Evolutionary conservation across 2,797 vertebrate species (phyloP), one percentile per base, ranked within the genome.

Genomic region (Melanotaenia pygmaea): DNA sequence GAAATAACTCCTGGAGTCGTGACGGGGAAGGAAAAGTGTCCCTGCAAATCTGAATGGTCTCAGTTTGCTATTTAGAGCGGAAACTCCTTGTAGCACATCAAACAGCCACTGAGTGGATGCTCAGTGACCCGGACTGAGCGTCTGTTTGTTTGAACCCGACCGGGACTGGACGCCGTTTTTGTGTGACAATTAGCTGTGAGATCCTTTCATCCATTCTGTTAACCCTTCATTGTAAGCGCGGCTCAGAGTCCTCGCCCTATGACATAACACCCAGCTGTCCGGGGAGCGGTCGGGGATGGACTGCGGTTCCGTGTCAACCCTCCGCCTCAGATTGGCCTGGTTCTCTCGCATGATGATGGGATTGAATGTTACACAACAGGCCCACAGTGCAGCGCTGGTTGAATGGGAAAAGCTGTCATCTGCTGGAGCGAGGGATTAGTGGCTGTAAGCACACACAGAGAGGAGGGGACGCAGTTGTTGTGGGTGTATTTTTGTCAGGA

Each of bases 361-460:
- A 89, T 80, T 61, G 73, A 51, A 16, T 22, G 66, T 93, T 93
- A 90, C 0, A 72, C 69, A 94, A 93, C 78, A 50, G 43, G 24
- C 80, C 64, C 45, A 57, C 14, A 5, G 50, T 32, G 22, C 14
- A 5, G 51, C 30, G 22, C 26, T 70, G 63, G 74, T 77, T 79
- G 72, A 76, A 5, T 70, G 71, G 86, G 80, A 83, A 56, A 81
- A 70, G 64, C 84, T 72, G 69, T 81, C 78, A 79, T 86, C 72
- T 79, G 74, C 74, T 64, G 77, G 64, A 74, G 61, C 35, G 47
- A 28, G 61, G 70, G 83, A 84, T 88, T 86, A 79, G 66, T 30
- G 60, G 30, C 40, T 76, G 70, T 66, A 67, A 34, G 38, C 56
- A 20, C 28, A 72, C 28, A 69, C 13, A 32, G 40, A 22, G 45